phyloP scores from a whole-genome alignment of 2,113 vertebrate genomes.

The Anoura caudifer region DNA sequence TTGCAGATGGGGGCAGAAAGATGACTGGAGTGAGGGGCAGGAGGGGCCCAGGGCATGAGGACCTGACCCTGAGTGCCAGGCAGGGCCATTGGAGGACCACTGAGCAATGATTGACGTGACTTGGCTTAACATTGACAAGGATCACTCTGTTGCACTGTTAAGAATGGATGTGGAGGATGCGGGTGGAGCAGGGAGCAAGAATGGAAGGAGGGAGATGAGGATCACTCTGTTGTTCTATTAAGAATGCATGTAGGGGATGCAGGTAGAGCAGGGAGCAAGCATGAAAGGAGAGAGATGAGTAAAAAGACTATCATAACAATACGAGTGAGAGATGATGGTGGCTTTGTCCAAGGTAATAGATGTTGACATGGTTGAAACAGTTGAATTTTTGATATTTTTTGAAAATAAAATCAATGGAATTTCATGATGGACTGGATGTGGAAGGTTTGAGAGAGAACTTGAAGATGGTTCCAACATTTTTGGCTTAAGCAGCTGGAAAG shows the following conservation, averaged over 20 bases:
- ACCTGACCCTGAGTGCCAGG: neutral
- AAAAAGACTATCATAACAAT: neutral
- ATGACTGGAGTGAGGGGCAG: neutral
- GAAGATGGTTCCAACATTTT: neutral
- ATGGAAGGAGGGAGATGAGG: neutral
- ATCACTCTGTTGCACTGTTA: neutral
- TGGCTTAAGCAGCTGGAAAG: neutral
- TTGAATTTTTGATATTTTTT: neutral
- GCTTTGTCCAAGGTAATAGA: neutral
- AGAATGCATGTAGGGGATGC: neutral
- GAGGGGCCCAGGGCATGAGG: too few species aligned
- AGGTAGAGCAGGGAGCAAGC: neutral
- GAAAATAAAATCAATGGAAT: neutral
- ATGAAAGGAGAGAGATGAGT: neutral
- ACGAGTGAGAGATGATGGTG: neutral
- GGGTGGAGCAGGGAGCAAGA: neutral
- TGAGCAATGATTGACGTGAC: neutral
- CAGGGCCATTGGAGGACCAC: neutral
- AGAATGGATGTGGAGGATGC: neutral
- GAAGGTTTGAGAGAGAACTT: neutral
- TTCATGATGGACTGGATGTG: neutral
- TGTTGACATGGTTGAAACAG: neutral
- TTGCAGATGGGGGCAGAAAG: neutral
- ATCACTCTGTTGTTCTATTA: neutral
- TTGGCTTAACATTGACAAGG: neutral